Evolutionary conservation across 2,888 invertebrate species (phyloP).

Genomic region (Drosophila merina): DNA sequence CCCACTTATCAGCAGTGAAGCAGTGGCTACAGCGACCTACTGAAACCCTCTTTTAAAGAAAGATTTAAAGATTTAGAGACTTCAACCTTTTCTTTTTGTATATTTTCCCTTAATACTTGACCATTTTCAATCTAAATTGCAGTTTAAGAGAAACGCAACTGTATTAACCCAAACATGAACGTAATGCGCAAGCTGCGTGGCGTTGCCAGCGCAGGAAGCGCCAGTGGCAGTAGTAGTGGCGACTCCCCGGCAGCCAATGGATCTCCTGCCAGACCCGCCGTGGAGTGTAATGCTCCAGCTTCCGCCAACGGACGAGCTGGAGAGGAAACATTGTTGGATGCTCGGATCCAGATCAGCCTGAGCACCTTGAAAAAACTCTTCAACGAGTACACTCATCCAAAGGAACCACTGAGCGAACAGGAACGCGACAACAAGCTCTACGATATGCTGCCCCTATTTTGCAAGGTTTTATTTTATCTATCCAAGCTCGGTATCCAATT

Average conservation of each 20-base stretch:
- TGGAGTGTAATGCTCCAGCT: conserved; percentile 77
- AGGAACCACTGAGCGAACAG: conserved; percentile 90
- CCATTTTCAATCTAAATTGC: conserved; percentile 11
- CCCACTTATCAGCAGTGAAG: not conserved
- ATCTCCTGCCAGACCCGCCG: conserved; percentile 77
- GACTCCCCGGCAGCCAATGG: conserved; percentile 81
- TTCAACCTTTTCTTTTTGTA: no score
- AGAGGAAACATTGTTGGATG: conserved; percentile 86
- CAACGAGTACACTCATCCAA: conserved; percentile 95
- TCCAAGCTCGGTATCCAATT: no score
- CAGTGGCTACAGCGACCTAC: not conserved
- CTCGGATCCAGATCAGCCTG: conserved; percentile 94
- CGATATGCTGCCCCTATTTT: conserved; percentile 98
- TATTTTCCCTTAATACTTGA: no score
- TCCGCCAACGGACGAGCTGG: conserved; percentile 84
- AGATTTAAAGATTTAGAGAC: no score
- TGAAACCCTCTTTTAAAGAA: no score
- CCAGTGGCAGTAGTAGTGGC: conserved; percentile 84
- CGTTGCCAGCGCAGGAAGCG: conserved; percentile 58
- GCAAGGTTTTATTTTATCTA: conserved; percentile 88
- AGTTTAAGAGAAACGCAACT: conserved; percentile 46
- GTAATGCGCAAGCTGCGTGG: conserved; percentile 95
- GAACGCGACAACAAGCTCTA: conserved; percentile 97
- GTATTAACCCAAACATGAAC: conserved; percentile 87
- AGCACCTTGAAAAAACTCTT: conserved; percentile 98